A percentile compares a stretch with the other conserved stretches of the same genome.
Conservation (phyloP, 2,797 vertebrate genomes). For the Rhinogobio ventralis region DNA sequence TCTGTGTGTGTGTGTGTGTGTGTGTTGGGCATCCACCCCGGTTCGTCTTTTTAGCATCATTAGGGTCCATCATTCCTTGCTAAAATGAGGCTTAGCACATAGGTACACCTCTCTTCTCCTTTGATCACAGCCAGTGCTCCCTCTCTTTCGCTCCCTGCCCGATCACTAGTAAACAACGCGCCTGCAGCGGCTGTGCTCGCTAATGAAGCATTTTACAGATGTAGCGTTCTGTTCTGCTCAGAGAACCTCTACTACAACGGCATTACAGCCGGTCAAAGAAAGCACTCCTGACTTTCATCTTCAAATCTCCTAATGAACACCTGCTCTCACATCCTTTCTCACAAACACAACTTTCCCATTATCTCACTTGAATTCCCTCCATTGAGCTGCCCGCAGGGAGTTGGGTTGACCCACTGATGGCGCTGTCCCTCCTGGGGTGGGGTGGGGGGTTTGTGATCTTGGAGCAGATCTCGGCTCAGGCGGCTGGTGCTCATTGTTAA, state of each 20-base stretch:
- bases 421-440: conserved; percentile 12
- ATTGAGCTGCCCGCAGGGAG: conserved; percentile 22
- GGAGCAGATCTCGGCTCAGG: conserved; percentile 46
- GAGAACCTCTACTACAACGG: conserved; percentile 68
- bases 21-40: conserved; percentile 22
- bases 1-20: background rate
- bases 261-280: conserved; percentile 64
- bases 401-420: conserved; percentile 47
- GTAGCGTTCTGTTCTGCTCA: conserved; percentile 59
- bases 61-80: conserved; percentile 53
- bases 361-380: conserved; percentile 6
- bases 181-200: conserved; percentile 55
- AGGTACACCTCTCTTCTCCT: conserved; percentile 58
- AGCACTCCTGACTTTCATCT: conserved; percentile 72
- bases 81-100: conserved; percentile 47
- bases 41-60: conserved; percentile 57
- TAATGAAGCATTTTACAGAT: conserved; percentile 77
- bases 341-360: conserved; percentile 41
- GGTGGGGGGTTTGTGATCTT: background rate
- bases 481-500: conserved; percentile 74
- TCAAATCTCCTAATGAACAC: conserved; percentile 73
- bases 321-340: conserved; percentile 10
- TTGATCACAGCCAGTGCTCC: conserved; percentile 66
- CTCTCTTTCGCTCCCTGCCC: conserved; percentile 16
- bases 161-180: conserved; percentile 70